Evolutionary conservation across 2,888 invertebrate genomes (phyloP).

Genomic region (Drosophila pegasa): DNA sequence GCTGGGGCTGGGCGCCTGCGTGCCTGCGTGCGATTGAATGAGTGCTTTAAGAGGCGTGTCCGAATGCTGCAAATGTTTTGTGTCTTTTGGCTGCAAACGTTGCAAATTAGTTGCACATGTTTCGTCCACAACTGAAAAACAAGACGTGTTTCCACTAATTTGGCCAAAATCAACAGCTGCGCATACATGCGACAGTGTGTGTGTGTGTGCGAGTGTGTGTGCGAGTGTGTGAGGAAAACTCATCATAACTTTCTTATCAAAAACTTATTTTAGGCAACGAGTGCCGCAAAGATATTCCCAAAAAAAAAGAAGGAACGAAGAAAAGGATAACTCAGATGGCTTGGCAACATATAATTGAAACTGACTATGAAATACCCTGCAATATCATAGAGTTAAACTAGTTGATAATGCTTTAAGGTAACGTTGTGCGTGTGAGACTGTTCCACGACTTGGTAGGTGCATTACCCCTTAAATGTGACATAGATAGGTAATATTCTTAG

Average conservation of each 20-base stretch:
- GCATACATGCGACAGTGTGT: constrained; percentile 47
- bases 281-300: constrained; percentile 54
- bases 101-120: constrained; percentile 80
- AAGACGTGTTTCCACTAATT: constrained; percentile 80
- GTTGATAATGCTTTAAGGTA: not conserved
- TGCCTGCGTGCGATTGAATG: not conserved
- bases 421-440: too few species aligned
- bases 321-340: constrained; percentile 14
- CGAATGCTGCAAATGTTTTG: constrained; percentile 52
- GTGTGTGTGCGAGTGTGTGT: constrained; percentile 5
- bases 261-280: constrained; percentile 71
- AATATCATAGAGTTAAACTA: not conserved
- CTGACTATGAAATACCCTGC: constrained; percentile 1
- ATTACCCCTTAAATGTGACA: not conserved
- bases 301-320: constrained; percentile 21
- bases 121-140: constrained; percentile 60
- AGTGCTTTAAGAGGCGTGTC: constrained; percentile 38
- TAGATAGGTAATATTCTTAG: not conserved
- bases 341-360: not conserved
- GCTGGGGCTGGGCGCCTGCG: too few species aligned
- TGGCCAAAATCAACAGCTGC: constrained; percentile 80
- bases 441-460: too few species aligned
- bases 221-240: constrained; percentile 64
- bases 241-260: constrained; percentile 80
- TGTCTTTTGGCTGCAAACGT: constrained; percentile 20